Conservation (phyloP, 2,113 vertebrate genomes). For the Cyphomyrus discorhynchus region DNA sequence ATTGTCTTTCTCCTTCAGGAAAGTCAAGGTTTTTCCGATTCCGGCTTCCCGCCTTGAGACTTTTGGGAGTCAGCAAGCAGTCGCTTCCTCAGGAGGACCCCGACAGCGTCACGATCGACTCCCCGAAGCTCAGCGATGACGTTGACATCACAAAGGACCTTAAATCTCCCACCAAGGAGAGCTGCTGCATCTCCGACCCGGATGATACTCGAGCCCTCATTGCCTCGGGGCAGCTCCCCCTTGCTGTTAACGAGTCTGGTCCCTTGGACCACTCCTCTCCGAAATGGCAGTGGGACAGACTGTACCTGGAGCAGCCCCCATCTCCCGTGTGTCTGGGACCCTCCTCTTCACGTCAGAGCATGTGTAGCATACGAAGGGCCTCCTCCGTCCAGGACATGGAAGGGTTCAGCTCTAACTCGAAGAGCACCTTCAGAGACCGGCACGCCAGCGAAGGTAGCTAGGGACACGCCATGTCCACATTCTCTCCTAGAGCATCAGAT, state of each 20-base stretch:
- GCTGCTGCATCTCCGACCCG: slow-evolving; percentile 83
- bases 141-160: slow-evolving; percentile 81
- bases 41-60: slow-evolving; percentile 75
- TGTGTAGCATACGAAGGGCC: slow-evolving; percentile 83
- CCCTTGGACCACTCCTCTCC: slow-evolving; percentile 92
- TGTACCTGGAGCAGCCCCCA: slow-evolving; percentile 69
- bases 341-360: slow-evolving; percentile 76
- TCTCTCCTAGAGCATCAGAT: not conserved
- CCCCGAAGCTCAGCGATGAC: slow-evolving; percentile 77
- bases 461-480: not conserved
- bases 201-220: slow-evolving; percentile 92
- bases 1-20: slow-evolving; percentile 36
- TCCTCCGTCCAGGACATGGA: slow-evolving; percentile 92
- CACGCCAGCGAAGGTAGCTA: slow-evolving; percentile 91
- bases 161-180: slow-evolving; percentile 81
- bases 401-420: slow-evolving; percentile 74
- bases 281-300: slow-evolving; percentile 77
- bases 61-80: slow-evolving; percentile 85
- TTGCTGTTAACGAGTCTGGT: slow-evolving; percentile 78
- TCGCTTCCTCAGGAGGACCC: slow-evolving; percentile 94
- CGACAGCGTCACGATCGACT: slow-evolving; percentile 80
- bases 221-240: slow-evolving; percentile 76
- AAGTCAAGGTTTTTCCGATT: slow-evolving; percentile 85
- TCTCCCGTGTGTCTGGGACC: slow-evolving; percentile 74
- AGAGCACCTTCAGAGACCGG: slow-evolving; percentile 80